Conservation (phyloP, 1,140 invertebrate genomes). For the Meloidogyne exigua region DNA sequence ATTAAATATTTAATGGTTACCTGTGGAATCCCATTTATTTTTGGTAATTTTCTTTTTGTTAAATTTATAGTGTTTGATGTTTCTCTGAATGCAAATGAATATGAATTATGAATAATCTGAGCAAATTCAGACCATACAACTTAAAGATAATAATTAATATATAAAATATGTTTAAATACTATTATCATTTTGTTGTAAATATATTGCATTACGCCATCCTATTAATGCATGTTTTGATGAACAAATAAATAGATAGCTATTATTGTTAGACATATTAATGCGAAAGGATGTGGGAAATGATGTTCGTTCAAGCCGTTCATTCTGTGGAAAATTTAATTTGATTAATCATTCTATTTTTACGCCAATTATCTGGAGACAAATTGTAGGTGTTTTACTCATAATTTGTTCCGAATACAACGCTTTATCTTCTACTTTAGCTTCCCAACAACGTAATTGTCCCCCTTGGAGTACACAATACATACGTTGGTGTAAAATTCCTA, state of each 20-base stretch:
- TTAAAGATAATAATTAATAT: neutral
- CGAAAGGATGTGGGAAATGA: conserved; percentile 25
- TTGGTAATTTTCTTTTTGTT: no score
- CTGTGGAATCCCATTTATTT: neutral
- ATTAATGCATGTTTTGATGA: conserved; percentile 10
- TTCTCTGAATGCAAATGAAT: no score
- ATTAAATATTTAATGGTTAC: no score
- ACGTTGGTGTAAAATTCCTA: conserved; percentile 20
- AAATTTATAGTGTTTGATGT: no score
- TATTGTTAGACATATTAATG: neutral
- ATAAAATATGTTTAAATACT: neutral
- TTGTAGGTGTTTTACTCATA: neutral
- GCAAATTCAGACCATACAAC: neutral
- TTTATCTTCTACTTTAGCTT: neutral
- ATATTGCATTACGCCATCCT: conserved; percentile 14
- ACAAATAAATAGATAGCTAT: conserved; percentile 16
- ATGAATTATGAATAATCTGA: neutral
- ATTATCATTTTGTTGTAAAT: conserved; percentile 13
- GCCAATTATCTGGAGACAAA: conserved; percentile 13
- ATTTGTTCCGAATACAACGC: neutral
- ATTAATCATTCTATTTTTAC: neutral
- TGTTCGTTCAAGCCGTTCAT: conserved; percentile 14
- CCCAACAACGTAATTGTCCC: conserved; percentile 15
- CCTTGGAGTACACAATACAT: conserved; percentile 20
- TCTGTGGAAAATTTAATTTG: neutral